Evolutionary conservation across 2,888 invertebrate species (phyloP).

Genomic region (Ectemnius cavifrons): DNA sequence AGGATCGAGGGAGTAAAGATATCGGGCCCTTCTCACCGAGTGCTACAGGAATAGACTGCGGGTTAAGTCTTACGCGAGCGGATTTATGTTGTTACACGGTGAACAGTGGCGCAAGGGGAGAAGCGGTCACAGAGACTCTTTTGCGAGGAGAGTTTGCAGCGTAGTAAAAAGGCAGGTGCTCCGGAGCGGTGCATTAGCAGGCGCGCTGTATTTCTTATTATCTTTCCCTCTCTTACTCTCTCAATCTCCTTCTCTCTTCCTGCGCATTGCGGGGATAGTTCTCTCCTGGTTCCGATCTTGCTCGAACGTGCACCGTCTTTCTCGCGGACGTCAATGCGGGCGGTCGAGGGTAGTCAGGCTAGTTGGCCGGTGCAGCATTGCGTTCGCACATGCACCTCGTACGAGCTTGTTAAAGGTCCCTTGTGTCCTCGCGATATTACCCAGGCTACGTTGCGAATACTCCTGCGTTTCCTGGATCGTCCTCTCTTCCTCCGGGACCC

Average conservation of each 20-base stretch:
- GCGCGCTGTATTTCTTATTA: slow-evolving; percentile 59
- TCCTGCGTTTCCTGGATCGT: slow-evolving; percentile 59
- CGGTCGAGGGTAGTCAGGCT: slow-evolving; percentile 58
- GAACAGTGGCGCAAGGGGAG: slow-evolving; percentile 17
- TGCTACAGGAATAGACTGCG: too few species aligned
- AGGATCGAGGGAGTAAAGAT: too few species aligned
- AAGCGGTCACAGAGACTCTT: slow-evolving; percentile 29
- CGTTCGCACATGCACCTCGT: slow-evolving; percentile 58
- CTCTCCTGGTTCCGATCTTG: slow-evolving; percentile 12
- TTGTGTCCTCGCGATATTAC: slow-evolving; percentile 60
- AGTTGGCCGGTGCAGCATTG: slow-evolving; percentile 55
- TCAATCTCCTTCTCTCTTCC: slow-evolving; percentile 17
- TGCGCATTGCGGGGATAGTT: not conserved
- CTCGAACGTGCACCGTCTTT: slow-evolving; percentile 20
- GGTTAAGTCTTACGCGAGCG: too few species aligned
- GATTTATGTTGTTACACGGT: not conserved
- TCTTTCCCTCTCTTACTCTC: slow-evolving; percentile 26
- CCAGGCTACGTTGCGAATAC: slow-evolving; percentile 21
- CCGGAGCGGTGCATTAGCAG: slow-evolving; percentile 50
- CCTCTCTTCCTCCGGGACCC: slow-evolving; percentile 30
- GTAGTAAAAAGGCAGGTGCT: slow-evolving; percentile 39
- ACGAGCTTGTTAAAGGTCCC: slow-evolving; percentile 61
- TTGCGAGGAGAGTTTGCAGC: slow-evolving; percentile 36
- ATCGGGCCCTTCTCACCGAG: too few species aligned
- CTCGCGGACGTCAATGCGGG: slow-evolving; percentile 59